Evolutionary conservation across 2,797 vertebrate species (phyloP), one percentile per base, ranked within the genome.

Genomic region (Coranthus polyacanthus): DNA sequence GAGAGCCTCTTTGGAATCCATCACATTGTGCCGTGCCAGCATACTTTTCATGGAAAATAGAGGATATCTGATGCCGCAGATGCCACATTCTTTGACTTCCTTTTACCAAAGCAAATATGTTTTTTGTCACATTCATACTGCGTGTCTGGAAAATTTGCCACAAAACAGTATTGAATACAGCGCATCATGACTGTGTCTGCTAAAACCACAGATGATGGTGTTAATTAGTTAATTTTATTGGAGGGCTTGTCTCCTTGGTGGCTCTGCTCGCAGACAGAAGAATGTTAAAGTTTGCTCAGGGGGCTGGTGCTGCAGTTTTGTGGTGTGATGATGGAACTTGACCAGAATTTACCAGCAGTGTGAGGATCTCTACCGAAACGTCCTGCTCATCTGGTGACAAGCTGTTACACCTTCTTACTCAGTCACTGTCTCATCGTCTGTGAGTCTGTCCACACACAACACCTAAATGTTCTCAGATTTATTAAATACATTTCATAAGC

Each of bases 261-360:
- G 54, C 53, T 80, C 42, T 47, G 42, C 50, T 54, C 12, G 10
- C n/a, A 75, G 63, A 61, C 55, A 8, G 47, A 81, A 75, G 78
- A 89, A 86, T 87, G 81, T 66, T 52, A 29, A 69, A 8, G 85
- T 80, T 86, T 74, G 54, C 66, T 68, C 34, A 72, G 29, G 53
- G 51, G 69, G 55, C 51, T 75, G 45, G 54, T 55, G 55, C 26
- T 32, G 34, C 34, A 63, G 60, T 62, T 69, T 57, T 58, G 68
- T 56, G 60, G 41, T 57, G 58, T 64, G 51, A 63, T 46, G 50
- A 54, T 53, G 55, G 44, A 26, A 12, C 61, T 53, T 39, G 20
- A 73, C 68, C 54, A 77, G 58, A 80, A 81, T 67, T 38, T 51
- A 21, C 26, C 56, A 45, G 46, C 39, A 45, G 16, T 68, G 22